Percentiles rank a stretch among this genome's conserved stretches.
Evolutionary conservation across 2,888 invertebrate genomes (phyloP).

Genomic region (Willowsia nigromaculata): DNA sequence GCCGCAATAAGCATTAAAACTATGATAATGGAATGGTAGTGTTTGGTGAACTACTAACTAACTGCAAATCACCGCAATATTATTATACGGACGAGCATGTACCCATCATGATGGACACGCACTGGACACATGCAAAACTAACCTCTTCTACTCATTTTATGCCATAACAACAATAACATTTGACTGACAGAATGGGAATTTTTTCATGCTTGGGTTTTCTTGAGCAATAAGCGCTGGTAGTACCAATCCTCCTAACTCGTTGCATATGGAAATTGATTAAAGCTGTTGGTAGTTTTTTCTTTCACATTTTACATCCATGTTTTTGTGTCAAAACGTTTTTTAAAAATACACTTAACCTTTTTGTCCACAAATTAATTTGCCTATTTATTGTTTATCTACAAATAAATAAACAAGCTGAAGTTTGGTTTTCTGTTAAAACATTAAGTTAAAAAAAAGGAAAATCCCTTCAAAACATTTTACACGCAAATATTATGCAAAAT

Average conservation of each 20-base stretch:
- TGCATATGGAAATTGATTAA: not conserved
- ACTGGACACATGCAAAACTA: conserved; percentile 65
- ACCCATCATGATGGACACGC: conserved; percentile 51
- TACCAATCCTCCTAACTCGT: not conserved
- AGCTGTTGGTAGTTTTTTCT: not conserved
- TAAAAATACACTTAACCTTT: conserved; percentile 4
- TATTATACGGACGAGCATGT: not conserved
- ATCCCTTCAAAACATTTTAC: not conserved
- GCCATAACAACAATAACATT: conserved; percentile 40
- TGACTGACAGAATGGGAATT: not conserved
- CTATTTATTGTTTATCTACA: not conserved
- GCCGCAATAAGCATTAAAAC: not conserved
- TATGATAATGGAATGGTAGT: not conserved
- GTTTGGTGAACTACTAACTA: conserved; percentile 23
- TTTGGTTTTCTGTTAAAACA: too few species aligned
- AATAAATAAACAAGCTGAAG: not conserved
- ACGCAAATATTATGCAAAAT: too few species aligned
- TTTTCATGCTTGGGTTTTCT: not conserved
- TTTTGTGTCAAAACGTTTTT: not conserved
- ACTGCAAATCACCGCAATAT: not conserved
- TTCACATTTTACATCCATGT: not conserved
- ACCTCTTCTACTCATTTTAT: conserved; percentile 16
- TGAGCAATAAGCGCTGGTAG: not conserved
- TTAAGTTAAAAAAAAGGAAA: not conserved
- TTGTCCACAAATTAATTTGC: not conserved